Percentiles rank a stretch among this genome's conserved stretches.
These are phyloP conservation scores for Tinamus guttatus DNA, from an alignment of 2,113 vertebrate genomes.

Conservation along the genomic window DNA sequence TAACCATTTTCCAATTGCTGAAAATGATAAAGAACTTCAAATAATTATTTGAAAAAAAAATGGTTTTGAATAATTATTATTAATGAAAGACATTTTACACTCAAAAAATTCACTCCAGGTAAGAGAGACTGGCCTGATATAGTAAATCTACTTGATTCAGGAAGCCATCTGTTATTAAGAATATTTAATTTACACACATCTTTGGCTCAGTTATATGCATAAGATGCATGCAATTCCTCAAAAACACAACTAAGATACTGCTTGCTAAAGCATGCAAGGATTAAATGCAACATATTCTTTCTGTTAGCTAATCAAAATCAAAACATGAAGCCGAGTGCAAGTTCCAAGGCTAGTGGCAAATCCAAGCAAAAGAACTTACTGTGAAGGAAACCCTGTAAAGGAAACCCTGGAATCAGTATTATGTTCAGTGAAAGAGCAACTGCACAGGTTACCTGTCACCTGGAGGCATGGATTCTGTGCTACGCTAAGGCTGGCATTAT, in stretches of 20 bases:
- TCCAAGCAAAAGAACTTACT: not conserved
- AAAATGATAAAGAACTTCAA: not conserved
- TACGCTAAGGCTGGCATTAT: not conserved
- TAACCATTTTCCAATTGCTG: not conserved
- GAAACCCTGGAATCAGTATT: not conserved
- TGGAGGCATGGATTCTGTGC: not conserved
- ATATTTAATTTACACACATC: not conserved
- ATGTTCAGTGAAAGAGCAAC: not conserved
- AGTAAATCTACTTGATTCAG: not conserved
- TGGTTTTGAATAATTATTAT: not conserved
- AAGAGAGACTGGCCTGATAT: not conserved
- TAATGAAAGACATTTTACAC: not conserved
- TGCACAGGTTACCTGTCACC: not conserved
- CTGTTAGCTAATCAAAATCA: not conserved
- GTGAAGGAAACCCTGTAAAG: not conserved
- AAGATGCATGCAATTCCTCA: not conserved
- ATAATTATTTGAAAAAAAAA: not conserved
- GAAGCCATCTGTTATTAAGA: not conserved
- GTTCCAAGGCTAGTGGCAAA: not conserved
- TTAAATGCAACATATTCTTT: not conserved
- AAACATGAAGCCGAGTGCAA: not conserved
- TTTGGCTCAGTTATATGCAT: not conserved
- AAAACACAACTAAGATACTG: not conserved
- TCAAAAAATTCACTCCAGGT: not conserved
- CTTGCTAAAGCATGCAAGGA: not conserved